Conservation (phyloP, 2,888 invertebrate species). For the Gerris lacustris region DNA sequence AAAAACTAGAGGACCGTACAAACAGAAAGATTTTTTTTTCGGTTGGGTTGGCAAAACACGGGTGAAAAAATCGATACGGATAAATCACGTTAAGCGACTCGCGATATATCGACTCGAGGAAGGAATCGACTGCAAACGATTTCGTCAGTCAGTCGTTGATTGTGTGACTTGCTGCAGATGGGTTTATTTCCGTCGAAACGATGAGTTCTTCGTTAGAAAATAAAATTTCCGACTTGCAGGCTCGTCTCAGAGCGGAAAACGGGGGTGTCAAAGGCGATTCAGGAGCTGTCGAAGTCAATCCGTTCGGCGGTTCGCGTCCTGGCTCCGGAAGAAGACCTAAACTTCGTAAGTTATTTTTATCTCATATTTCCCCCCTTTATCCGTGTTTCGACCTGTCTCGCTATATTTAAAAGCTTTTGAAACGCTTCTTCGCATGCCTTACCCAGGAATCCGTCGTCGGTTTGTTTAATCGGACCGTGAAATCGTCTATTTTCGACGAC, state of each 20-base stretch:
- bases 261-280: slow-evolving; percentile 49
- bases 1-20: too few species aligned
- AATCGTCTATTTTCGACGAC: too few species aligned
- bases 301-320: slow-evolving; percentile 36
- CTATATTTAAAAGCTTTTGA: slow-evolving; percentile 1
- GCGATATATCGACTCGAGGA: neutral
- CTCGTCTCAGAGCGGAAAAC: slow-evolving; percentile 60
- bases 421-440: too few species aligned
- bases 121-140: neutral
- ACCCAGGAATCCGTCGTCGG: too few species aligned
- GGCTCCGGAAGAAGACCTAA: slow-evolving; percentile 48
- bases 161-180: slow-evolving; percentile 22
- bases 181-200: slow-evolving; percentile 25
- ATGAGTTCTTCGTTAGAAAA: slow-evolving; percentile 30
- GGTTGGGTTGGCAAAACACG: too few species aligned
- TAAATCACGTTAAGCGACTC: too few species aligned
- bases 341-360: slow-evolving; percentile 45
- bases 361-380: neutral
- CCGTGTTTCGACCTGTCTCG: neutral
- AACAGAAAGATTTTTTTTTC: too few species aligned
- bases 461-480: too few species aligned
- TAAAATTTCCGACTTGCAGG: slow-evolving; percentile 70
- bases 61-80: too few species aligned
- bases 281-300: slow-evolving; percentile 36
- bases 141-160: neutral